Evolutionary conservation across 2,113 vertebrate genomes (phyloP).

Genomic region (Gnathonemus longibarbis): DNA sequence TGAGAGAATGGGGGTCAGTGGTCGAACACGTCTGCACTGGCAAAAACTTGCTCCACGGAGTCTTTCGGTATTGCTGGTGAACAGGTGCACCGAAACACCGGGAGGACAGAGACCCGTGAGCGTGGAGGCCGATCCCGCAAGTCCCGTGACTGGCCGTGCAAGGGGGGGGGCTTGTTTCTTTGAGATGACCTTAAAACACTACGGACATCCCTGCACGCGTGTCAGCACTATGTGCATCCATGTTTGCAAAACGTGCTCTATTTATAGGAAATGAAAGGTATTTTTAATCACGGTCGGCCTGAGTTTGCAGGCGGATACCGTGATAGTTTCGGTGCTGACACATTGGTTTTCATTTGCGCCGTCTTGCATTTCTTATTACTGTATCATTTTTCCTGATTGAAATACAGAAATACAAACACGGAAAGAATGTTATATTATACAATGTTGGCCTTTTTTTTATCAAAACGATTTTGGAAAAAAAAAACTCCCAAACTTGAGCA

Average conservation of each 20-base stretch:
- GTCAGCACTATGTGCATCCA: neutral
- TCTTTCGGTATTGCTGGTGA: neutral
- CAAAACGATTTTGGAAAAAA: neutral
- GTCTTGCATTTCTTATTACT: slow-evolving; percentile 5
- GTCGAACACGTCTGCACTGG: neutral
- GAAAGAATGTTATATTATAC: slow-evolving; percentile 1
- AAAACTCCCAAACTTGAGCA: neutral
- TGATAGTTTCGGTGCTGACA: neutral
- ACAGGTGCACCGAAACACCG: neutral
- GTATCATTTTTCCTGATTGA: neutral
- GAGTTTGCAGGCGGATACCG: neutral
- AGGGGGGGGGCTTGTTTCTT: neutral
- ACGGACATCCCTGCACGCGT: neutral
- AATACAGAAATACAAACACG: slow-evolving; percentile 7
- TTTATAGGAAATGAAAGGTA: neutral
- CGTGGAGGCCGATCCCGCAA: neutral
- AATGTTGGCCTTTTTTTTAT: neutral
- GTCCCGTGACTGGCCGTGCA: neutral
- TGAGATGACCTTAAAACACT: neutral
- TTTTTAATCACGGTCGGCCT: neutral
- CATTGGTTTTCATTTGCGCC: neutral
- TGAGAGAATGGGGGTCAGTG: neutral
- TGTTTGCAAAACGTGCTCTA: neutral
- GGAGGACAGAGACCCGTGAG: neutral
- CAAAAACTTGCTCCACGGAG: neutral